Conservation (phyloP, 2,797 vertebrate genomes). For the Pangasius sanitwongsei region DNA sequence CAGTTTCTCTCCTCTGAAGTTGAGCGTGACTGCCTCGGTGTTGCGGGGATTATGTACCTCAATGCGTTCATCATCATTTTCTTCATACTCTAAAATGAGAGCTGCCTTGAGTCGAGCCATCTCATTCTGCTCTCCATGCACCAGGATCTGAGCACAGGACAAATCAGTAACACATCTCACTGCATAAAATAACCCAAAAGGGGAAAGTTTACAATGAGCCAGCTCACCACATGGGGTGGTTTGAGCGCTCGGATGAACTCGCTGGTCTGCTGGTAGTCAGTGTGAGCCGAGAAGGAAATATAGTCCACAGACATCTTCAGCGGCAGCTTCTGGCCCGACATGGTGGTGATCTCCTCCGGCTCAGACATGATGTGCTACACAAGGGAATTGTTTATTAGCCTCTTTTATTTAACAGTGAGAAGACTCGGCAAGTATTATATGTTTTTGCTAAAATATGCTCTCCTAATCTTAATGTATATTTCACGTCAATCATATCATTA, state of each 20-base stretch:
- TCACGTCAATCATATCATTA: not conserved
- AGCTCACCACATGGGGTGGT: conserved; percentile 91
- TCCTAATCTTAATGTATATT: too few relatives aligned
- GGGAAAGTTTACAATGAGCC: not conserved
- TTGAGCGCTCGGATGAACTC: conserved; percentile 96
- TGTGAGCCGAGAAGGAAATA: conserved; percentile 97
- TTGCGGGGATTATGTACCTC: conserved; percentile 96
- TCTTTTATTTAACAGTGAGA: not conserved
- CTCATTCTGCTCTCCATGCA: conserved; percentile 96
- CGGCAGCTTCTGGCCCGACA: conserved; percentile 94
- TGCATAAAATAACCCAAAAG: not conserved
- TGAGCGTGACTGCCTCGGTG: conserved; percentile 91
- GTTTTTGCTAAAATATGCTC: too few relatives aligned
- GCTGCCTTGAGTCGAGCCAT: conserved; percentile 96
- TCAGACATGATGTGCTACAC: conserved; percentile 96
- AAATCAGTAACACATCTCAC: not conserved
- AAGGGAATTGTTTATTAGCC: not conserved
- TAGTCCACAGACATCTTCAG: conserved; percentile 99
- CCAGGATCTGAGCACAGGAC: conserved; percentile 81
- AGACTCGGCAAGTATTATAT: too few relatives aligned
- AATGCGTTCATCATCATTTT: conserved; percentile 96
- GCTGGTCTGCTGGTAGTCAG: conserved; percentile 96
- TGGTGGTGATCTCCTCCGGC: conserved; percentile 93
- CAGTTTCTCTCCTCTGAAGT: conserved; percentile 96
- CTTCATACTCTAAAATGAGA: conserved; percentile 92